Conservation (phyloP, 2,888 invertebrate genomes). For the Ornithoptera priamus region DNA sequence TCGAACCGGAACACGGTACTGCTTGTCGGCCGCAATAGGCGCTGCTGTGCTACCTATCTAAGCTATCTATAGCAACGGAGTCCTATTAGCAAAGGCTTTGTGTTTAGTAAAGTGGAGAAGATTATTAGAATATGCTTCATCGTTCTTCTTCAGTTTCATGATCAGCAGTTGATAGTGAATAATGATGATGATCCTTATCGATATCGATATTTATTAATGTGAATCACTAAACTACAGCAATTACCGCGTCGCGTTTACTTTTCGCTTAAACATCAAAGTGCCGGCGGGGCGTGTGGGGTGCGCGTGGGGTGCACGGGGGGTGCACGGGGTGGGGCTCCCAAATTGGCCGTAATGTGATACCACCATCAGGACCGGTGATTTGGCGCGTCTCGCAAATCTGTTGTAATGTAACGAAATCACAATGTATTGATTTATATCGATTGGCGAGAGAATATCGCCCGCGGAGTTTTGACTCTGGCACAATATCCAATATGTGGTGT, state of each 20-base stretch:
- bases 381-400: slow-evolving; percentile 7
- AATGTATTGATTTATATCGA: slow-evolving; percentile 21
- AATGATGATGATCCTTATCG: not conserved
- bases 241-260: slow-evolving; percentile 69
- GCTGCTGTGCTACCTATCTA: too few species aligned
- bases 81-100: too few species aligned
- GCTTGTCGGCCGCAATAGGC: too few species aligned
- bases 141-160: too few species aligned
- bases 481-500: too few species aligned
- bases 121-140: too few species aligned
- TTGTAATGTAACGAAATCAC: not conserved
- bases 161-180: too few species aligned
- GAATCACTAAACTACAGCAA: slow-evolving; percentile 49
- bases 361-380: slow-evolving; percentile 12
- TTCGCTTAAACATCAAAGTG: slow-evolving; percentile 62
- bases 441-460: slow-evolving; percentile 2
- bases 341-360: slow-evolving; percentile 24
- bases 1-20: too few species aligned
- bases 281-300: slow-evolving; percentile 42
- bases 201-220: slow-evolving; percentile 22
- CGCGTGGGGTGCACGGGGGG: too few species aligned
- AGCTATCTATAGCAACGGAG: too few species aligned
- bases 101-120: too few species aligned
- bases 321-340: slow-evolving; percentile 20
- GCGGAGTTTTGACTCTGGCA: too few species aligned